Percentiles rank a stretch among this genome's conserved stretches.
Evolutionary conservation across 2,797 vertebrate genomes (phyloP).

Genomic region (Parauchenoglanis punctatus): DNA sequence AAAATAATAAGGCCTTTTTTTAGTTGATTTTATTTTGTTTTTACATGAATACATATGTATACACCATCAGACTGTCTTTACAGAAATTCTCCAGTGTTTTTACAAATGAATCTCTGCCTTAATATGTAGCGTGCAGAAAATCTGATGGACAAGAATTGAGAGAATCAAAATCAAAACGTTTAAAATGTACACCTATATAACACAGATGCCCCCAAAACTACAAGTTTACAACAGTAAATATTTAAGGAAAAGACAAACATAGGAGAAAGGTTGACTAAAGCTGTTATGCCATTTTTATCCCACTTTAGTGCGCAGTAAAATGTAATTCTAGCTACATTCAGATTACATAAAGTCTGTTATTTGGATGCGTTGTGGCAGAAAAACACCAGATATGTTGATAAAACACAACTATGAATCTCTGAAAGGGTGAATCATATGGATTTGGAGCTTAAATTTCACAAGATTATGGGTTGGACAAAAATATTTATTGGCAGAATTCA

Average conservation of each 20-base stretch:
- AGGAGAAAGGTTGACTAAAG: neutral
- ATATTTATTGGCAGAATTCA: neutral
- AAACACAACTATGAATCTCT: neutral
- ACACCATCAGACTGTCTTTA: neutral
- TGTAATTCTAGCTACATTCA: neutral
- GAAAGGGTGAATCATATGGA: neutral
- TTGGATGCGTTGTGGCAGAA: neutral
- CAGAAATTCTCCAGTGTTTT: neutral
- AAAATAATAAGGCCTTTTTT: neutral
- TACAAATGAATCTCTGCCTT: neutral
- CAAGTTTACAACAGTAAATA: neutral
- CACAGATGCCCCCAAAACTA: neutral
- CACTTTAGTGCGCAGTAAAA: neutral
- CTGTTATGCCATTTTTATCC: neutral
- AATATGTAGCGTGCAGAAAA: too few relatives aligned
- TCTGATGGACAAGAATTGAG: neutral
- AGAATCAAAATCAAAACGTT: neutral
- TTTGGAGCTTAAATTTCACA: neutral
- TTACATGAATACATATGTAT: neutral
- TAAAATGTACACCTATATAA: neutral
- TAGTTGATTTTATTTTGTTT: too few relatives aligned
- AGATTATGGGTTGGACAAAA: neutral
- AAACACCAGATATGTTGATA: neutral
- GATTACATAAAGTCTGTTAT: neutral
- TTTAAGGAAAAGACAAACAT: neutral